phyloP scores from a whole-genome alignment of 2,113 vertebrate genomes.

The Chrysochloris asiatica region DNA sequence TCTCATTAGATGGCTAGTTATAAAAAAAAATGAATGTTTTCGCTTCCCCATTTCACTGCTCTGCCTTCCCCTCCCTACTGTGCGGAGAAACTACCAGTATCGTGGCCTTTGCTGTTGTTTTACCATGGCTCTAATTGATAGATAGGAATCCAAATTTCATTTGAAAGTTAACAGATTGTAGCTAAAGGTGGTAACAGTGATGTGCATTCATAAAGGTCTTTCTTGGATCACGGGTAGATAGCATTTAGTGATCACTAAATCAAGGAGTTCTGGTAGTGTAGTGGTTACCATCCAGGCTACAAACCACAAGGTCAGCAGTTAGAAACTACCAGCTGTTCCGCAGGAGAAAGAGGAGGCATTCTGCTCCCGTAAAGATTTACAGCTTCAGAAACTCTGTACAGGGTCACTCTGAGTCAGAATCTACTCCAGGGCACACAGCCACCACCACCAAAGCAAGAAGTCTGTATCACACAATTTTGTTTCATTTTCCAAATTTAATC shows the following conservation, averaged over 20 bases:
- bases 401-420: no score
- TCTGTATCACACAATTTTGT: slow-evolving; percentile 25
- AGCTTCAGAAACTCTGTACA: no score
- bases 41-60: neutral
- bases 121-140: neutral
- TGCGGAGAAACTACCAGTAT: slow-evolving; percentile 9
- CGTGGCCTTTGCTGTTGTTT: neutral
- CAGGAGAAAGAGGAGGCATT: no score
- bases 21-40: neutral
- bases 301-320: no score
- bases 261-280: no score
- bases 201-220: slow-evolving; percentile 62
- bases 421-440: no score
- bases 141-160: slow-evolving; percentile 46
- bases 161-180: slow-evolving; percentile 23
- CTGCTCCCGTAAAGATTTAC: no score
- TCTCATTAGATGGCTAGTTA: slow-evolving; percentile 7
- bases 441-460: neutral
- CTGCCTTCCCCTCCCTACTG: neutral
- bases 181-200: slow-evolving; percentile 28
- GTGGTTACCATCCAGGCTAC: no score
- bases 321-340: no score
- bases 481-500: slow-evolving; percentile 57
- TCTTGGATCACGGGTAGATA: slow-evolving; percentile 18
- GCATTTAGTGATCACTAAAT: neutral